phyloP scores from a whole-genome alignment of 2,797 vertebrate genomes.

The Molossus alvarezi region DNA sequence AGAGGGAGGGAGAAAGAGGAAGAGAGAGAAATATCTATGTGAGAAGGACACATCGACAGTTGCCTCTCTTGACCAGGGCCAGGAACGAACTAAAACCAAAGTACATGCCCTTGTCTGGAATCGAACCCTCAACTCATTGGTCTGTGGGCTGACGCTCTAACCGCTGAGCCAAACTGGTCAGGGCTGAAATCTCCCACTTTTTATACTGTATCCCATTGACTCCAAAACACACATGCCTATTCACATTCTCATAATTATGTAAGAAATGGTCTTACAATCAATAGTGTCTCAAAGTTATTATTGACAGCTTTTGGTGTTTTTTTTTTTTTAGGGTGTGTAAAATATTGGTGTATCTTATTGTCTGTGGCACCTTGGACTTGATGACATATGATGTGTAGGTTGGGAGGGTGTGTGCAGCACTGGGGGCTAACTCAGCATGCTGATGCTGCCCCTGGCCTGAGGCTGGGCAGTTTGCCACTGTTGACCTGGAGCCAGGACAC shows the following conservation, averaged over 20 bases:
- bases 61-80: no score
- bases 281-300: not conserved
- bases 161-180: no score
- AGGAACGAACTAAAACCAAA: no score
- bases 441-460: not conserved
- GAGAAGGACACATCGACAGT: no score
- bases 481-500: not conserved
- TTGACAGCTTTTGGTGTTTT: not conserved
- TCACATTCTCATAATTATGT: not conserved
- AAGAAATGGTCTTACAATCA: not conserved
- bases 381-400: not conserved
- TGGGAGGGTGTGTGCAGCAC: not conserved
- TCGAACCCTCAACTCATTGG: no score
- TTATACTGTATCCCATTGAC: not conserved
- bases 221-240: not conserved
- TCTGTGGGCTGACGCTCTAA: no score
- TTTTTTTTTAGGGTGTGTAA: not conserved
- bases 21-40: no score
- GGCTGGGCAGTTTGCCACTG: not conserved
- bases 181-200: not conserved
- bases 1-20: no score
- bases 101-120: no score
- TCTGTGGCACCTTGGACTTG: not conserved
- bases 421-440: no score
- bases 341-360: not conserved